A percentile compares a stretch with the other conserved stretches of the same genome.
Conservation (phyloP, 2,888 invertebrate species). For the Rhodophaea formosa region DNA sequence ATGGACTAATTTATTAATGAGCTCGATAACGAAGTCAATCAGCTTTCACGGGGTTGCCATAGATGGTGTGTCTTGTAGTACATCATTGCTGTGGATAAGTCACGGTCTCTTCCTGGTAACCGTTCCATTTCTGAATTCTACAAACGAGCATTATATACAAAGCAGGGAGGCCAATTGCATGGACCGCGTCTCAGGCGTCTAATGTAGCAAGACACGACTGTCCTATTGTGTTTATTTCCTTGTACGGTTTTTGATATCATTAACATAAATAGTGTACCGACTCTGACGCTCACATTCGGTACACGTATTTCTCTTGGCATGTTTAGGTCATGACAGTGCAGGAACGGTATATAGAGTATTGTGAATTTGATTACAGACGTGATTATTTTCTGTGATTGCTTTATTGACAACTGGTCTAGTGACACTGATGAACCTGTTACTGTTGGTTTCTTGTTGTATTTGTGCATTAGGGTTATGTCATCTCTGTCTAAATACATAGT, state of each 20-base stretch:
- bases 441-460: not conserved
- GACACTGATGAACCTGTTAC: slow-evolving; percentile 9
- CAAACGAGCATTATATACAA: slow-evolving; percentile 77
- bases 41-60: slow-evolving; percentile 57
- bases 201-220: slow-evolving; percentile 74
- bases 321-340: slow-evolving; percentile 47
- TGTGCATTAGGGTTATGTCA: not conserved
- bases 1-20: slow-evolving; percentile 38
- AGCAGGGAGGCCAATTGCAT: slow-evolving; percentile 71
- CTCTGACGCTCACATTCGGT: slow-evolving; percentile 68
- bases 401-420: not conserved
- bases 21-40: slow-evolving; percentile 62
- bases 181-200: slow-evolving; percentile 65
- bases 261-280: slow-evolving; percentile 71
- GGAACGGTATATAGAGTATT: slow-evolving; percentile 45
- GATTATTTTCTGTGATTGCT: slow-evolving; percentile 15
- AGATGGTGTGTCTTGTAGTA: slow-evolving; percentile 51
- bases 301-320: slow-evolving; percentile 55
- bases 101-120: slow-evolving; percentile 67
- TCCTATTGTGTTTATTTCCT: slow-evolving; percentile 78
- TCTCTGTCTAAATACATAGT: too few relatives aligned
- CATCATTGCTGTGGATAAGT: slow-evolving; percentile 68
- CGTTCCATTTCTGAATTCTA: slow-evolving; percentile 68
- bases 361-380: slow-evolving; percentile 43
- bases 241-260: slow-evolving; percentile 75